Percentiles rank a stretch among this genome's conserved stretches.
These are phyloP conservation scores for Pedionomus torquatus DNA, from an alignment of 2,113 vertebrate genomes.

Conservation along the genomic window DNA sequence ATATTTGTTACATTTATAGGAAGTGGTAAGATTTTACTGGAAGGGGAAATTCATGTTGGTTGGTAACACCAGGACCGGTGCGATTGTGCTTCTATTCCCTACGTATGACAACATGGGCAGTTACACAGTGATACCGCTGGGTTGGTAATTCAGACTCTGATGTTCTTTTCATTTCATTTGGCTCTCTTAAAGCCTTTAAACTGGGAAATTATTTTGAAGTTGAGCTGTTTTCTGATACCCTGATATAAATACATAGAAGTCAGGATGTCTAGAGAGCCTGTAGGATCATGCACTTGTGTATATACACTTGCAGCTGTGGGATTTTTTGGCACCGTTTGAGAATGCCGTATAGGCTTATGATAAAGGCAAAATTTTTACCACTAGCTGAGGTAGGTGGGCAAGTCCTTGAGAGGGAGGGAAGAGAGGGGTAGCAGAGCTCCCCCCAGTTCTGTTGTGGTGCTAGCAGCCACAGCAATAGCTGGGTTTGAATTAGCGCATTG, in stretches of 20 bases:
- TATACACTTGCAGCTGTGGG: fast-evolving
- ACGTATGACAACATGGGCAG: neutral
- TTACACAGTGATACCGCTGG: neutral
- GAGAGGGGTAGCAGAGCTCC: neutral
- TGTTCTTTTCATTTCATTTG: neutral
- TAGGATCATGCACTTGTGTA: neutral
- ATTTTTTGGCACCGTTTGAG: neutral
- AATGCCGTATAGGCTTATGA: neutral
- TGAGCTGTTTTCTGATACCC: neutral
- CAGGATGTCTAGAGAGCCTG: neutral
- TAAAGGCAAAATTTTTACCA: neutral
- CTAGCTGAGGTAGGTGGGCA: neutral
- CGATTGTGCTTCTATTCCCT: neutral
- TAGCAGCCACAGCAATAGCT: neutral
- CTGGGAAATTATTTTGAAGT: neutral
- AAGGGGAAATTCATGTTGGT: neutral
- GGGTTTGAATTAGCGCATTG: neutral
- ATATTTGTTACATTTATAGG: neutral
- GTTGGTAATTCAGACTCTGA: neutral
- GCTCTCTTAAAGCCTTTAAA: neutral
- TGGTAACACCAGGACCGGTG: neutral
- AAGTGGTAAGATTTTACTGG: neutral
- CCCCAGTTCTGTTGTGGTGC: fast-evolving
- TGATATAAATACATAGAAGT: neutral
- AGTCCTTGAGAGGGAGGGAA: neutral